These are phyloP conservation scores for Drosophila dives DNA, from an alignment of 2,888 invertebrate genomes.

Conservation along the genomic window DNA sequence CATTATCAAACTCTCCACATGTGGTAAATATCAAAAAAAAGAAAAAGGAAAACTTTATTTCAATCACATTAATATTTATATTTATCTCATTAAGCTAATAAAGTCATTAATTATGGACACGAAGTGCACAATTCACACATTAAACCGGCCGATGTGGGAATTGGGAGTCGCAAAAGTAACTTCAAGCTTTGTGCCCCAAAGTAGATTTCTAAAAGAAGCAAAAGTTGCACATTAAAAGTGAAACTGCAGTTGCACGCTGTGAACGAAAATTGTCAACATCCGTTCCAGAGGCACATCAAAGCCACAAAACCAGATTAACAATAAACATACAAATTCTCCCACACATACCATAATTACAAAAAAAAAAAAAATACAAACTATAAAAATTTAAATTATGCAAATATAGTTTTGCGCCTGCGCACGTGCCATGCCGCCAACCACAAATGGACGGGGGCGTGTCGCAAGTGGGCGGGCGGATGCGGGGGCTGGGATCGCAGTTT, in stretches of 20 bases:
- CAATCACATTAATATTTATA: background rate
- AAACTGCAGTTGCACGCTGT: constrained; percentile 44
- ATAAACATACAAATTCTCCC: constrained; percentile 46
- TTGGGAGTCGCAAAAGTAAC: constrained; percentile 1
- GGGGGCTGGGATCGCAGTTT: constrained; percentile 3
- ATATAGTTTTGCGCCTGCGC: constrained; percentile 73
- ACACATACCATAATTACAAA: constrained; percentile 19
- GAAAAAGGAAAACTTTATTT: constrained; percentile 4
- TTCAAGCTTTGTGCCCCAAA: constrained; percentile 28
- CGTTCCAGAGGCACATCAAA: constrained; percentile 33
- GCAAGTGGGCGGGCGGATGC: constrained; percentile 3
- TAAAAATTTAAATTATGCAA: constrained; percentile 57
- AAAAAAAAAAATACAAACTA: constrained; percentile 10
- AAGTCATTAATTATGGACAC: constrained; percentile 32
- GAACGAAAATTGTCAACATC: constrained; percentile 50
- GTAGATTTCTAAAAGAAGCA: constrained; percentile 14
- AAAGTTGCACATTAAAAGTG: constrained; percentile 50
- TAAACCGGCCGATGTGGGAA: constrained; percentile 47
- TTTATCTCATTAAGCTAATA: constrained; percentile 38
- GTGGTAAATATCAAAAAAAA: constrained; percentile 10
- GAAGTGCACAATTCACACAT: constrained; percentile 43
- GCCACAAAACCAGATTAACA: constrained; percentile 32
- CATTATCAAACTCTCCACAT: constrained; percentile 1
- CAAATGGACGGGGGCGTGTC: constrained; percentile 42
- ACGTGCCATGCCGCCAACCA: constrained; percentile 57